phyloP scores from a whole-genome alignment of 2,113 vertebrate species.

The Mirza zaza region DNA sequence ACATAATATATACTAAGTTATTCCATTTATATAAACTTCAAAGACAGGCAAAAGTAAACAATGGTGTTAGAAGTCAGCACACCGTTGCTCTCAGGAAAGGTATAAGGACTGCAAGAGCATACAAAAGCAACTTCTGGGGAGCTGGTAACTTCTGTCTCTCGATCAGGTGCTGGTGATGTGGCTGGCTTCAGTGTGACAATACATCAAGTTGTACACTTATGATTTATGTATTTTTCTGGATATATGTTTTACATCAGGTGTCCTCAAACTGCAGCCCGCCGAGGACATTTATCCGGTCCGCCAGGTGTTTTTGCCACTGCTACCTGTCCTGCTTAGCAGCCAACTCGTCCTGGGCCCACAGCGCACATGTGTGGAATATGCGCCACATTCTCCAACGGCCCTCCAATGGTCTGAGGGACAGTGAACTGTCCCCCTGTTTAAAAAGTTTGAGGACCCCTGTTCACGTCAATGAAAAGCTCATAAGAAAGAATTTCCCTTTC shows the following conservation, averaged over 20 bases:
- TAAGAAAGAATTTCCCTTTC: neutral
- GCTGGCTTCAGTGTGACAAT: neutral
- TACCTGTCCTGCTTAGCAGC: no score
- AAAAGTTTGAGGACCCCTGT: no score
- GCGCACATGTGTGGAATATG: no score
- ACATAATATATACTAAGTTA: neutral
- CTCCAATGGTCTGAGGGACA: no score
- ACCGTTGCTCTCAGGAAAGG: neutral
- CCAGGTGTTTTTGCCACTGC: no score
- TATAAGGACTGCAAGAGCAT: neutral
- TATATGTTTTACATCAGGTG: neutral
- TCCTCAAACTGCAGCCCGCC: no score
- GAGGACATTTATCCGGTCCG: no score
- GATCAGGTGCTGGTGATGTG: neutral
- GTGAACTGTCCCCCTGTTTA: no score
- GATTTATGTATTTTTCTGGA: neutral
- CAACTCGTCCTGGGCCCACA: no score
- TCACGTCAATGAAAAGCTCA: neutral
- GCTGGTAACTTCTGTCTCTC: neutral
- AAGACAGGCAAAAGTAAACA: neutral
- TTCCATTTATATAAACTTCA: neutral
- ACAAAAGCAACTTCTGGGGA: neutral
- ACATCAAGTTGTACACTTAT: neutral
- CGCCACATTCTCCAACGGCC: no score
- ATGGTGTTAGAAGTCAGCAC: neutral